Percentiles rank a stretch among this genome's conserved stretches.
Conservation (phyloP, 2,888 invertebrate species). For the Hirtodrosophila histrioides region DNA sequence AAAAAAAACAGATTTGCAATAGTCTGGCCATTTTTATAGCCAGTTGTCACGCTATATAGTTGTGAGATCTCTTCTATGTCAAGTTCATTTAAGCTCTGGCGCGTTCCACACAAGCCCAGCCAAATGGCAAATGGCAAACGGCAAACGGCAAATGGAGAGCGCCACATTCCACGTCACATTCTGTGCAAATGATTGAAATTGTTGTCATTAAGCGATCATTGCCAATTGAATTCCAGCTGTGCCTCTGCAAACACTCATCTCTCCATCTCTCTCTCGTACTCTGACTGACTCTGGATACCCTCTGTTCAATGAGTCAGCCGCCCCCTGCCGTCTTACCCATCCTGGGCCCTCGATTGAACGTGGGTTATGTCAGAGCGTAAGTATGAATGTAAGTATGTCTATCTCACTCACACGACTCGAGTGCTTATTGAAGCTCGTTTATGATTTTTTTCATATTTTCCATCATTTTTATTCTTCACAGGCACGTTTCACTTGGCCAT, state of each 20-base stretch:
- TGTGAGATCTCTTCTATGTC: slow-evolving; percentile 29
- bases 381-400: background rate
- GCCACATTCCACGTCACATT: slow-evolving; percentile 31
- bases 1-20: background rate
- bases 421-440: slow-evolving; percentile 49
- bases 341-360: background rate
- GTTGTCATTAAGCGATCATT: slow-evolving; percentile 59
- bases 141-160: background rate
- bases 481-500: slow-evolving; percentile 54
- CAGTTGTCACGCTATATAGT: slow-evolving; percentile 48
- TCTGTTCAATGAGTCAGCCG: slow-evolving; percentile 51
- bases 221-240: slow-evolving; percentile 49
- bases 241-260: background rate
- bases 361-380: slow-evolving; percentile 55
- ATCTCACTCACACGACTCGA: slow-evolving; percentile 8
- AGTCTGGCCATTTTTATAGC: slow-evolving; percentile 2
- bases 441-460: slow-evolving; percentile 39
- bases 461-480: slow-evolving; percentile 47
- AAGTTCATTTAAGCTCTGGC: slow-evolving; percentile 41
- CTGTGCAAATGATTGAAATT: slow-evolving; percentile 56
- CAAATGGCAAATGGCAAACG: background rate
- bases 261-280: too few species aligned
- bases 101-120: slow-evolving; percentile 20
- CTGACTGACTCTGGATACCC: too few species aligned
- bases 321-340: background rate